Conservation (phyloP, 2,113 vertebrate species). For the Anser cygnoides region DNA sequence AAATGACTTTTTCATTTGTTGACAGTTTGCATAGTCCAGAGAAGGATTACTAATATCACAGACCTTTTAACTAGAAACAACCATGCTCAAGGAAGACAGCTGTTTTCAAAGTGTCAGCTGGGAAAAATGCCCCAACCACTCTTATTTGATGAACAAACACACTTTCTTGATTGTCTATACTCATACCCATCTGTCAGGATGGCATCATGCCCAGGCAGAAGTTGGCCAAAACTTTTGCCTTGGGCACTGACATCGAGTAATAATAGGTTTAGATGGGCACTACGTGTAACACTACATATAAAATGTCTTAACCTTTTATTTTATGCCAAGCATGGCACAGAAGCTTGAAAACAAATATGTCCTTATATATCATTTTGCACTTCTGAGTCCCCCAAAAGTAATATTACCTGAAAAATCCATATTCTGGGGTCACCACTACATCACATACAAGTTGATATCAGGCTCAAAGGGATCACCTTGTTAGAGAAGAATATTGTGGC, state of each 20-base stretch:
- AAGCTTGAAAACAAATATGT: conserved; percentile 47
- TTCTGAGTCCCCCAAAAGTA: not conserved
- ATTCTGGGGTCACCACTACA: not conserved
- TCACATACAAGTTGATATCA: not conserved
- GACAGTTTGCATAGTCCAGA: conserved; percentile 24
- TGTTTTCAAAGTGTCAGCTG: conserved; percentile 72
- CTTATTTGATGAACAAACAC: conserved; percentile 67
- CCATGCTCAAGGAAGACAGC: conserved; percentile 53
- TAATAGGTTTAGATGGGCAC: conserved; percentile 61
- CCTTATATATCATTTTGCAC: not conserved
- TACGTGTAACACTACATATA: conserved; percentile 34
- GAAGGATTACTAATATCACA: conserved; percentile 42
- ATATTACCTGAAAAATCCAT: not conserved
- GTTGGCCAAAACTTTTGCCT: conserved; percentile 71
- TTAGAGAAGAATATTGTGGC: not conserved
- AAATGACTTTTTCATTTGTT: conserved; percentile 30
- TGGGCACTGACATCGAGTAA: conserved; percentile 58
- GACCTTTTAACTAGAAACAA: conserved; percentile 48
- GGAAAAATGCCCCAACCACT: conserved; percentile 57
- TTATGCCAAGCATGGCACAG: conserved; percentile 15
- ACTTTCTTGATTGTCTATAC: conserved; percentile 68
- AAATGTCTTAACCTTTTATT: conserved; percentile 34
- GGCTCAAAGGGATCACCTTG: not conserved
- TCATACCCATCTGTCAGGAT: conserved; percentile 70
- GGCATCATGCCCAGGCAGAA: conserved; percentile 64